Evolutionary conservation across 2,888 invertebrate species (phyloP), one percentile per base, ranked within the genome.

Genomic region (Plagiodera versicolora): DNA sequence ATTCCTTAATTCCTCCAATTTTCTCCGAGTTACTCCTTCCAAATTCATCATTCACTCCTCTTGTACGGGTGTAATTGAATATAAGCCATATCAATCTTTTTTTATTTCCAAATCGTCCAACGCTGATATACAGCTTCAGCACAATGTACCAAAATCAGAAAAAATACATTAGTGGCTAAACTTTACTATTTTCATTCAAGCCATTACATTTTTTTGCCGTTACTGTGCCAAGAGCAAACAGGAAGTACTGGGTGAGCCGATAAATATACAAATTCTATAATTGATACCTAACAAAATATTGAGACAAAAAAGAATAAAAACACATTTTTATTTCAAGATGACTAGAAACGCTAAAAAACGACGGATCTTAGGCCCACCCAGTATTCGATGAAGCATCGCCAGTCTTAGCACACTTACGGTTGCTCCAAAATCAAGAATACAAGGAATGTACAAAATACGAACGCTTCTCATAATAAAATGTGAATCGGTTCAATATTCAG

Each of bases 61-160:
- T 66, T 61, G 50, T 52, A 55, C 50, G 49, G 63, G 65, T 60
- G 61, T 63, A 61, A 67, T 46, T 64, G 64, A 67, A 66, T 51
- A 51, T 61, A 63, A 62, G 62, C 47, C 61, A 46, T 64, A 57
- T 62, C 56, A 59, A 58, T 64, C 30, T 59, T 70, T 70, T 64
- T 67, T 71, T 69, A 66, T 68, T 69, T 65, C 66, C 68, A 67
- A 68, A 70, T 64, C 64, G 67, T 72, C 72, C 72, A 72, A 68
- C 72, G 72, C 72, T 70, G 71, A 72, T 67, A 65, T 65, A 69
- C 67, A 67, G 63, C 64, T 55, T 72, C 71, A 70, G 72, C 70
- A 72, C n/a, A 68, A 70, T 64, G 70, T 70, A 70, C 70, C 68
- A 70, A 65, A 68, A 67, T 65, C 63, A 67, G 64, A 70, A 65